A percentile compares a stretch with the other conserved stretches of the same genome.
Conservation (phyloP, 2,113 vertebrate species). For the Aythya baeri region DNA sequence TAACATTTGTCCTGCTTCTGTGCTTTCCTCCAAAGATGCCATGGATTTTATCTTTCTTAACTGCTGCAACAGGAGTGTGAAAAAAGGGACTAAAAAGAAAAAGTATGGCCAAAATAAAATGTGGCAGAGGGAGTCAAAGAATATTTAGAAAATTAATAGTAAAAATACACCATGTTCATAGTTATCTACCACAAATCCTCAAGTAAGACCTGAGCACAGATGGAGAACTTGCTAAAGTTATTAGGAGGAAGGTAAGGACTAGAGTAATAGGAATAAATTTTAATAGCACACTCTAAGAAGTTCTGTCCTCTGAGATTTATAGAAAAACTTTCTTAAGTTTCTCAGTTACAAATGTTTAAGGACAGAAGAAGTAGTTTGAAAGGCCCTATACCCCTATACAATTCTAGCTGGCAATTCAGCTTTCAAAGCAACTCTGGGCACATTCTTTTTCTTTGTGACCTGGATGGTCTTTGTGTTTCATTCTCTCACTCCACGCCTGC, state of each 20-base stretch:
- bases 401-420: neutral
- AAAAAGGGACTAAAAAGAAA: neutral
- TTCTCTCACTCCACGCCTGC: neutral
- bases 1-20: neutral
- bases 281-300: neutral
- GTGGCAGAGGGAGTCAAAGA: neutral
- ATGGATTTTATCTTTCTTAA: neutral
- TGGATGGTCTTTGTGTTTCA: neutral
- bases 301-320: neutral
- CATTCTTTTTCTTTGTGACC: constrained; percentile 12
- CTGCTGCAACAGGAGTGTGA: neutral
- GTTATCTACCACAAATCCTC: neutral
- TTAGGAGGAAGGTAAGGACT: neutral
- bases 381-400: neutral
- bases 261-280: neutral
- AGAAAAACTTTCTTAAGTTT: neutral
- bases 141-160: neutral
- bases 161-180: neutral
- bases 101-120: neutral
- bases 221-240: neutral
- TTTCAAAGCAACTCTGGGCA: neutral
- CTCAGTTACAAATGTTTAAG: neutral
- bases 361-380: constrained; percentile 1
- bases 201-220: neutral
- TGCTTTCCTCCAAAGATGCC: neutral